phyloP scores from a whole-genome alignment of 2,888 invertebrate genomes.

The Orchesella flavescens region DNA sequence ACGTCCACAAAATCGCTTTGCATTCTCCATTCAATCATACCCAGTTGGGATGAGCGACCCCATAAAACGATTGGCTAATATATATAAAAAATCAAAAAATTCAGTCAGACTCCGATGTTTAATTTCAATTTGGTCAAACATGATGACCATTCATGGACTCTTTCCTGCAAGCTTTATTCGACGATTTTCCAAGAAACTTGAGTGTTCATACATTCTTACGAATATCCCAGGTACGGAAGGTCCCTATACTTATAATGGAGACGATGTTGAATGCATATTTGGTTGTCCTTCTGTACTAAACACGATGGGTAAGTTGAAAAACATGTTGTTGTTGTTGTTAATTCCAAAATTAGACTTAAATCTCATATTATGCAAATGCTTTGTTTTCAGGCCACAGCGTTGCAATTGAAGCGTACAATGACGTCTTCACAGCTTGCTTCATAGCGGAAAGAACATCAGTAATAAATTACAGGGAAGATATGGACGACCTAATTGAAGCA shows the following conservation, averaged over 20 bases:
- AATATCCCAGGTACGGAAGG: slow-evolving; percentile 15
- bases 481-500: slow-evolving; percentile 20
- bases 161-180: neutral
- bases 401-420: slow-evolving; percentile 19
- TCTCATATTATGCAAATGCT: neutral
- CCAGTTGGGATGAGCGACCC: slow-evolving; percentile 7
- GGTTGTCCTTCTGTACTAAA: neutral
- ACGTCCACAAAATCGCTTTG: slow-evolving; percentile 12
- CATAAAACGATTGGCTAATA: slow-evolving; percentile 1
- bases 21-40: neutral
- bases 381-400: slow-evolving; percentile 1
- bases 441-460: neutral
- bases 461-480: neutral
- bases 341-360: neutral
- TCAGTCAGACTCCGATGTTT: neutral
- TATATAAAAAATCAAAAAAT: slow-evolving; percentile 6
- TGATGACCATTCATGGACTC: neutral
- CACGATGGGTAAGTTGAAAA: slow-evolving; percentile 11
- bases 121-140: neutral
- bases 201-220: neutral
- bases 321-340: neutral
- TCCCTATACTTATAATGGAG: too few relatives aligned
- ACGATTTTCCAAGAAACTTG: neutral
- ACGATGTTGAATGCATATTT: too few relatives aligned
- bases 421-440: slow-evolving; percentile 18